A percentile compares a stretch with the other conserved stretches of the same genome.
phyloP scores from a whole-genome alignment of 2,888 invertebrate genomes.

The Agelastica alni region DNA sequence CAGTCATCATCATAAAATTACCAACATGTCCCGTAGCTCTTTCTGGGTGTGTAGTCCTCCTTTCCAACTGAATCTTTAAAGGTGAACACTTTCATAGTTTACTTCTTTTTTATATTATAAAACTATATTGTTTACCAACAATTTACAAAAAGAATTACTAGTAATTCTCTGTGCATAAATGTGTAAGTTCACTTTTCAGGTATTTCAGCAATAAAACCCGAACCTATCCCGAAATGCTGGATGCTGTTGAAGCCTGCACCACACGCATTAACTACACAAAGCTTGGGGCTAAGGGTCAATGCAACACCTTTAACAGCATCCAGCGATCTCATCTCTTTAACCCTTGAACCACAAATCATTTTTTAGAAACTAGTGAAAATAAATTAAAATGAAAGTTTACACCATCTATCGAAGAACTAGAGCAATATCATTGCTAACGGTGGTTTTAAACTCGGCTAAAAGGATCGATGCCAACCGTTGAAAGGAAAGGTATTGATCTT shows the following conservation, averaged over 20 bases:
- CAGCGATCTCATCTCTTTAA: slow-evolving; percentile 37
- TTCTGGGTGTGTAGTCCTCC: slow-evolving; percentile 47
- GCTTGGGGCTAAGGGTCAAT: slow-evolving; percentile 53
- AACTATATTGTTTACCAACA: too few species aligned
- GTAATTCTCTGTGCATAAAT: too few species aligned
- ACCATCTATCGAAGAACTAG: slow-evolving; percentile 29
- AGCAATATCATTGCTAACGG: slow-evolving; percentile 17
- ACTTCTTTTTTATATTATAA: too few species aligned
- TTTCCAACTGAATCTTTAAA: too few species aligned
- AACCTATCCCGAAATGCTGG: slow-evolving; percentile 39
- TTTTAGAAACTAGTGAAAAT: slow-evolving; percentile 24
- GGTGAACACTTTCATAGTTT: too few species aligned
- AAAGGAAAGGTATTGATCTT: slow-evolving; percentile 24
- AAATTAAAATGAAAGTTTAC: slow-evolving; percentile 6
- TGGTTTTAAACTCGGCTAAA: slow-evolving; percentile 19
- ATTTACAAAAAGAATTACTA: too few species aligned
- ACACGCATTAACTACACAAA: slow-evolving; percentile 53
- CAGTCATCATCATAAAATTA: slow-evolving; percentile 32
- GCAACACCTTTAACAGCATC: slow-evolving; percentile 56
- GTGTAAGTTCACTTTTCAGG: background rate
- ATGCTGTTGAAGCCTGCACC: slow-evolving; percentile 59
- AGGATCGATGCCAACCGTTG: slow-evolving; percentile 4
- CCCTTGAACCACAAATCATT: slow-evolving; percentile 14
- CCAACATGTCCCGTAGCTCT: slow-evolving; percentile 43
- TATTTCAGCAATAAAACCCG: slow-evolving; percentile 11